Evolutionary conservation across 2,113 vertebrate genomes (phyloP), one percentile per base, ranked within the genome.

Genomic region (Willisornis vidua): DNA sequence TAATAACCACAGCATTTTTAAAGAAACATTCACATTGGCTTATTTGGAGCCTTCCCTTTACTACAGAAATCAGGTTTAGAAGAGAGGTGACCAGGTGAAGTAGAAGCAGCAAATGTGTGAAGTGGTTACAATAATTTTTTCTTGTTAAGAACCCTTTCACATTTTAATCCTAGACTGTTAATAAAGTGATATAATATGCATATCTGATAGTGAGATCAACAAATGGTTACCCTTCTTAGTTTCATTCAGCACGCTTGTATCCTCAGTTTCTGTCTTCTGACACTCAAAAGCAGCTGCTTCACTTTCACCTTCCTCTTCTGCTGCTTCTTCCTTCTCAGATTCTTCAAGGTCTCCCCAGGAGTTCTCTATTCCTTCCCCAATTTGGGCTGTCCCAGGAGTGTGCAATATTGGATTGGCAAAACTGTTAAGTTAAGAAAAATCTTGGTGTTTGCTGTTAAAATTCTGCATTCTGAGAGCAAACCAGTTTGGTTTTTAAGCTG

Each of bases 321-420:
- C 95, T 43, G 29, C 59, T 4, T 98, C 97, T 61, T 97, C 98
- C 11, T 94, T 97, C 37, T 98, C 98, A 6, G 98, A 98, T 2
- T 98, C 98, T 17, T 99, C 99, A 2, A 98, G 98, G 6, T 99
- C 97, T 48, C 98, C 99, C 99, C 99, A 99, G 13, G 98, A 96
- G 95, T 98, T 99, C 87, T 98, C 97, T 85, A 98, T 68, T 28
- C 98, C 98, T 66, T 98, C 98, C 45, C 99, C 99, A 43, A 99
- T 98, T 85, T 99, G 99, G 33, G 99, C 99, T 9, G 99, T 99
- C 39, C 99, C 99, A 18, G 98, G 97, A 65, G 97, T 98, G 26
- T 98, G 98, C 35, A 99, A 71, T 78, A 99, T 92, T 48, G 98
- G 99, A 46, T 97, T 98, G 15, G 98, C 83, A 54, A 98, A 96